A percentile compares a stretch with the other conserved stretches of the same genome.
These are phyloP conservation scores for Anser cygnoides DNA, from an alignment of 2,113 vertebrate genomes.

Conservation along the genomic window DNA sequence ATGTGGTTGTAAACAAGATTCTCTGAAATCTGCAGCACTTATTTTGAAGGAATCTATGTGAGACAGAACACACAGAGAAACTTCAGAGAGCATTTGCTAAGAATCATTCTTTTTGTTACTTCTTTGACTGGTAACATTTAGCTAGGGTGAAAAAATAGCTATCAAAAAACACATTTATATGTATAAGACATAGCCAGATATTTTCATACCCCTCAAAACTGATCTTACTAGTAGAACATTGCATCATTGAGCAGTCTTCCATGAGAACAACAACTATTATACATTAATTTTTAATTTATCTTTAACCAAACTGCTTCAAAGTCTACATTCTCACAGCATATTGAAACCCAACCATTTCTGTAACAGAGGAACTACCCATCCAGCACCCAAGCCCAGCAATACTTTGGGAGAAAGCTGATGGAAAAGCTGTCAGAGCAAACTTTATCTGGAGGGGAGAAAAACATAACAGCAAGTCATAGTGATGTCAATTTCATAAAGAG, in stretches of 20 bases:
- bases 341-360: not conserved
- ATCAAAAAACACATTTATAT: not conserved
- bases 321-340: not conserved
- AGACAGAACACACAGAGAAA: not conserved
- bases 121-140: not conserved
- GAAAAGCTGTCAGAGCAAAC: not conserved
- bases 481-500: not conserved
- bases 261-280: not conserved
- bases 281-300: constrained; percentile 15
- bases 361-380: not conserved
- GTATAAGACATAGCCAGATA: not conserved
- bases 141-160: not conserved
- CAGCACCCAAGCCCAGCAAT: not conserved
- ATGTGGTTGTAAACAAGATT: not conserved
- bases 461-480: not conserved
- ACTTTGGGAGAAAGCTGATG: not conserved
- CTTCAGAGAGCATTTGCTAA: not conserved
- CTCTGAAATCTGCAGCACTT: not conserved
- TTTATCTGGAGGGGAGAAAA: not conserved
- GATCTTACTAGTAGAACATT: not conserved
- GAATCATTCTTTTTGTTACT: not conserved
- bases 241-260: not conserved
- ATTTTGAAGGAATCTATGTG: not conserved
- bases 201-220: not conserved
- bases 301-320: not conserved